A percentile compares a stretch with the other conserved stretches of the same genome.
These are phyloP conservation scores for Pelecanoides urinatrix DNA, from an alignment of 2,113 vertebrate species.

Conservation along the genomic window DNA sequence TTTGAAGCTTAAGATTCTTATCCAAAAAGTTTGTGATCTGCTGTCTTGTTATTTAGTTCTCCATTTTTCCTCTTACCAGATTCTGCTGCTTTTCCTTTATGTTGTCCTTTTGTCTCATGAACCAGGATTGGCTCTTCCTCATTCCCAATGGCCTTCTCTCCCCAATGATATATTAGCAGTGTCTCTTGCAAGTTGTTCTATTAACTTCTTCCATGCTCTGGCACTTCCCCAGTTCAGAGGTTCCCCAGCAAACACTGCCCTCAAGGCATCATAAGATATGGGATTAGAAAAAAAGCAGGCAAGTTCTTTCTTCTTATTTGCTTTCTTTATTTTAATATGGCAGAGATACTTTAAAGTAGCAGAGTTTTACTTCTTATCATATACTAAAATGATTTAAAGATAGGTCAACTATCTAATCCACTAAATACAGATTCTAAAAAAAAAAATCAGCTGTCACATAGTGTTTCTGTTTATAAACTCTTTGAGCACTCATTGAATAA, in stretches of 20 bases:
- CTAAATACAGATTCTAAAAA: background rate
- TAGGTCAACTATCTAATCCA: background rate
- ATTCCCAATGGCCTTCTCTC: background rate
- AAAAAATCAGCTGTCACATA: background rate
- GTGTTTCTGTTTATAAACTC: background rate
- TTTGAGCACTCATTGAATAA: background rate
- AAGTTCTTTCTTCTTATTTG: background rate
- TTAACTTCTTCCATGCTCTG: background rate
- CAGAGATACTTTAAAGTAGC: background rate
- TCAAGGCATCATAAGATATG: background rate
- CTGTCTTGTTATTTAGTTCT: background rate
- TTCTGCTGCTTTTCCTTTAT: background rate
- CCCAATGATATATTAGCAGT: background rate
- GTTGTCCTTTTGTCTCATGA: background rate
- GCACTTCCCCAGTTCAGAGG: background rate
- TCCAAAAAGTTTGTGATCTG: background rate
- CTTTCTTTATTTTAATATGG: background rate
- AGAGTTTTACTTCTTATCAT: background rate
- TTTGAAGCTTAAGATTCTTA: background rate
- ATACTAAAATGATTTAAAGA: background rate
- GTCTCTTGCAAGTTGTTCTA: background rate
- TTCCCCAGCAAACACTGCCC: background rate
- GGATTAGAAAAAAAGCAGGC: background rate
- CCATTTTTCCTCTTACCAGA: background rate
- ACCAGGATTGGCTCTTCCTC: background rate